Base-by-base conservation (phyloP, 2,888 invertebrate genomes). In the Dioctria rufipes region DNA sequence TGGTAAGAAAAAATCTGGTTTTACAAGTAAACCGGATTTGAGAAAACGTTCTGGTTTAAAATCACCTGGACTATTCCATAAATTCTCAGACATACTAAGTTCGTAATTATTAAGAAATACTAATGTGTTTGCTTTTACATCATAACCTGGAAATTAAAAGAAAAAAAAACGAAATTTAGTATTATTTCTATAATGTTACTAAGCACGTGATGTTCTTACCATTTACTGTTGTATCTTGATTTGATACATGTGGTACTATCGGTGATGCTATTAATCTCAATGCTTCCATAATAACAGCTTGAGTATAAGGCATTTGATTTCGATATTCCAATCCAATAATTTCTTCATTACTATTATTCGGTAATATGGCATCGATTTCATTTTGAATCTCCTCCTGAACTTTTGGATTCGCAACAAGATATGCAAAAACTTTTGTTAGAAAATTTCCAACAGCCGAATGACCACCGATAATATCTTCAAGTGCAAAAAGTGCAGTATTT, bases 241-340 rank as follows among this genome's bases (percentile, higher is more conserved):
- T 92, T n/a, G 93, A 92, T 1, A 93, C 92, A 85, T 93, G 92
- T 0, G 93, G 93, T 0, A 93, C 93, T 77, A 93, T 93, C 0
- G 93, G 93, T 11, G 93, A 93, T 5, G 93, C 91, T 78, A 93
- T 92, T 67, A 92, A 85, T 80, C 93, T 88, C n/a, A 93, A 90
- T 0, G 92, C 90, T 86, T 93, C 93, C 84, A 91, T 89, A 73
- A 93, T 89, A 3, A 91, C 90, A 0, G 92, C 92, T 85, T 93
- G 92, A 0, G 91, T 91, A 85, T 92, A 93, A 0, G 92, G 91
- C 90, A 93, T 89, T 0, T 85, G 84, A 49, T 86, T 86, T 80
- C 91, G 88, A 85, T 92, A 90, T 5, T 78, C 81, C n/a, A 84
- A 69, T 51, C 80, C 80, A 39, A 84, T 82, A n/a, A 73, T 25